phyloP scores from a whole-genome alignment of 2,797 vertebrate species.

The Rachycentron canadum region DNA sequence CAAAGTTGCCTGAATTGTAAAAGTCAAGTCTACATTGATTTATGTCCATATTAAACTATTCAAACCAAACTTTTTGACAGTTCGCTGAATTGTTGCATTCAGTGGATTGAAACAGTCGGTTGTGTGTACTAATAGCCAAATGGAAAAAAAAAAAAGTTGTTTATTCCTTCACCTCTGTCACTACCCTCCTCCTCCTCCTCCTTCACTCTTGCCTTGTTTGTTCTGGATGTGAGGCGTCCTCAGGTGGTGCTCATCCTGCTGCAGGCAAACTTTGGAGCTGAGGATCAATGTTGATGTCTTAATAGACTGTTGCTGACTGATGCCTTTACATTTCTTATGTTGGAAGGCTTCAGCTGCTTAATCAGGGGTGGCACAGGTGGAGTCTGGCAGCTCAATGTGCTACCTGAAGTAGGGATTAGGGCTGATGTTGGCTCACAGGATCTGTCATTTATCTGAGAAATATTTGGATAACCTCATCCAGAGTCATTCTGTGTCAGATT shows the following conservation, averaged over 20 bases:
- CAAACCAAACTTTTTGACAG: neutral
- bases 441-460: slow-evolving; percentile 9
- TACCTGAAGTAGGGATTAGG: slow-evolving; percentile 21
- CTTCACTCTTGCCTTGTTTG: slow-evolving; percentile 28
- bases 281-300: slow-evolving; percentile 53
- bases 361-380: slow-evolving; percentile 29
- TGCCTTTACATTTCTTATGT: slow-evolving; percentile 39
- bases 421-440: neutral
- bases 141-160: slow-evolving; percentile 22
- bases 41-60: neutral
- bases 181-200: slow-evolving; percentile 4
- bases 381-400: slow-evolving; percentile 5
- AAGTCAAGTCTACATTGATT: neutral
- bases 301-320: slow-evolving; percentile 69
- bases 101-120: slow-evolving; percentile 10
- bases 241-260: slow-evolving; percentile 58
- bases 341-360: slow-evolving; percentile 40
- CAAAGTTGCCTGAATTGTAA: neutral
- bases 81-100: neutral
- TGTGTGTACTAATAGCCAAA: slow-evolving; percentile 9
- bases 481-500: neutral
- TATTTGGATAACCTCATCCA: neutral
- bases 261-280: slow-evolving; percentile 38
- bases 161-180: slow-evolving; percentile 29
- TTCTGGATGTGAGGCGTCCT: slow-evolving; percentile 19